Evolutionary conservation across 2,113 vertebrate genomes (phyloP), one percentile per base, ranked within the genome.

Genomic region (Psittacula cyanocephala): DNA sequence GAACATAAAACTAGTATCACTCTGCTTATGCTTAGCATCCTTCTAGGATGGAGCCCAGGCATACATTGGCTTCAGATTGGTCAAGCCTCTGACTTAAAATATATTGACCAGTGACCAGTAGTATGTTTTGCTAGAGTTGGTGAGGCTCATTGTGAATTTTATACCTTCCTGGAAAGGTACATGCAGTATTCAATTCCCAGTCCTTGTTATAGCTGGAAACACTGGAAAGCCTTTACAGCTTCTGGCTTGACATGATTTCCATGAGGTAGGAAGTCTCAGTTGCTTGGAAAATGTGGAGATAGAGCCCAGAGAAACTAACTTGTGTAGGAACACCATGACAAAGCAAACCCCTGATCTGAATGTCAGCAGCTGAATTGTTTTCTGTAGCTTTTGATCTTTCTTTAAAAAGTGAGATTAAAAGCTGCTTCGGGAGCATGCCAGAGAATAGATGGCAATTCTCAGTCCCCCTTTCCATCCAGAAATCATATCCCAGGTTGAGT

Each of bases 101-200:
- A 11, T 1, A 0, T 13, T 95, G 75, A 25, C 6, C 4, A 7
- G 28, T 16, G 29, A 15, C n/a, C 18, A 3, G 5, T 12, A 59
- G 57, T 65, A 6, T 41, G 27, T 80, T 77, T 79, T 60, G 17
- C 6, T 37, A 78, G 81, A 35, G 6, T 13, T 75, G 43, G 15
- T 81, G 44, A 65, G 64, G 57, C 7, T 63, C 6, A 9, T 2
- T 46, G 69, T 49, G 60, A 80, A 29, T 78, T 90, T 83, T 49
- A 23, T 8, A 41, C 12, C 11, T 39, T 53, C 41, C 59, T 28
- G 17, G 50, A 52, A 27, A 87, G 5, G 29, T 57, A 10, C 10
- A 2, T 14, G 29, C 53, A 55, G 14, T 20, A 18, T 31, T 92
- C 3, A 0, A 8, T 50, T 72, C 19, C 52, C 0, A 0, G 17